These are phyloP conservation scores for Pediacus dermestoides DNA, from an alignment of 2,888 invertebrate genomes.

Conservation along the genomic window DNA sequence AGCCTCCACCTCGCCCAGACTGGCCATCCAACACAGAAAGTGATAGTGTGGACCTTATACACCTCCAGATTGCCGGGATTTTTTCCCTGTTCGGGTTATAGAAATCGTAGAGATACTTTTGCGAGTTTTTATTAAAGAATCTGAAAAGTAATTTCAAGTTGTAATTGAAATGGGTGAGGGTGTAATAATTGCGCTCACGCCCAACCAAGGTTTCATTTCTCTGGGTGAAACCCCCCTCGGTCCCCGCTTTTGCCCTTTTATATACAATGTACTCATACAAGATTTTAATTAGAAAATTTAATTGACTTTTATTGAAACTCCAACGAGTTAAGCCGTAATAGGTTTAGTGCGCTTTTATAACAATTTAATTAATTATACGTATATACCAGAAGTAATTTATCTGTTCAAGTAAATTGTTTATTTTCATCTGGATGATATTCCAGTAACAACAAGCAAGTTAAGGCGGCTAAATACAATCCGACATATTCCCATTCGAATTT, in stretches of 20 bases:
- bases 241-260: constrained; percentile 30
- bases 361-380: constrained; percentile 44
- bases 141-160: constrained; percentile 52
- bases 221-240: constrained; percentile 23
- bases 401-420: no score
- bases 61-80: no score
- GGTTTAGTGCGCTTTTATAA: constrained; percentile 44
- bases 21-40: no score
- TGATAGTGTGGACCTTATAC: no score
- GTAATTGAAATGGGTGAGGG: constrained; percentile 52
- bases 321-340: constrained; percentile 41
- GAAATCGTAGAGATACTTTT: constrained; percentile 31
- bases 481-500: no score
- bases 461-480: no score
- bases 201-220: constrained; percentile 41
- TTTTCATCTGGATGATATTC: no score
- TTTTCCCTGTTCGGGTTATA: constrained; percentile 26
- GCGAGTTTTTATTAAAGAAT: constrained; percentile 49
- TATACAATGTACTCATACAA: constrained; percentile 41
- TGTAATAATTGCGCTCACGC: constrained; percentile 48
- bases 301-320: constrained; percentile 50
- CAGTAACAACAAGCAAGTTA: no score
- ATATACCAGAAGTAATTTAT: constrained; percentile 41
- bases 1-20: no score
- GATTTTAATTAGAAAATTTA: constrained; percentile 49